phyloP scores from a whole-genome alignment of 2,888 invertebrate genomes.

The Zhuqinia jingwanae region DNA sequence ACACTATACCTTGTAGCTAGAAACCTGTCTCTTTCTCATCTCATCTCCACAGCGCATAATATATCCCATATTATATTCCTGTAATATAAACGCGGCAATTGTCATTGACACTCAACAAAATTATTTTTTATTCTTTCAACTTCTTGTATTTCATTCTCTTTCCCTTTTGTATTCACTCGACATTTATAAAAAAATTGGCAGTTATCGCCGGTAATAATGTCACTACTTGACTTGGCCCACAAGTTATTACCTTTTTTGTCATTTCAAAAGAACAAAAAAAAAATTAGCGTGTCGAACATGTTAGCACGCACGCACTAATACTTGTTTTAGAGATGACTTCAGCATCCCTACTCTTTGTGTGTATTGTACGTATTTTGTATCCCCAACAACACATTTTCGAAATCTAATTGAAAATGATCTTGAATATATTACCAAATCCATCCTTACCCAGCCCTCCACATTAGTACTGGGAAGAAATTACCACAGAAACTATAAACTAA shows the following conservation, averaged over 20 bases:
- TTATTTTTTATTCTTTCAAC: neutral
- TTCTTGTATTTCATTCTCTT: neutral
- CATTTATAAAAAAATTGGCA: neutral
- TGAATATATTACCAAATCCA: no score
- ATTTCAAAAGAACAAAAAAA: no score
- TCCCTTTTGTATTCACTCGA: neutral
- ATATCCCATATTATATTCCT: neutral
- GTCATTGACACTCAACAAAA: neutral
- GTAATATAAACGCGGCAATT: neutral
- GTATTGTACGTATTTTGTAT: no score
- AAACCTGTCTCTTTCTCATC: constrained; percentile 31
- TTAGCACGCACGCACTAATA: neutral
- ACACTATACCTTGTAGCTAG: neutral
- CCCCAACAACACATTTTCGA: no score
- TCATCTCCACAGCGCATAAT: no score
- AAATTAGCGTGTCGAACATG: constrained; percentile 22
- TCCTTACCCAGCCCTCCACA: no score
- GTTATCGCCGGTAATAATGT: neutral
- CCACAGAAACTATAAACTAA: no score
- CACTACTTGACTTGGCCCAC: neutral
- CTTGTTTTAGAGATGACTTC: no score
- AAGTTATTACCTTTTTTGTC: constrained; percentile 6
- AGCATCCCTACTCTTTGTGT: no score
- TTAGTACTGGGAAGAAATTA: no score
- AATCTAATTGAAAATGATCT: no score